Conservation (phyloP, 2,888 invertebrate genomes). For the Cylloceria caligata region DNA sequence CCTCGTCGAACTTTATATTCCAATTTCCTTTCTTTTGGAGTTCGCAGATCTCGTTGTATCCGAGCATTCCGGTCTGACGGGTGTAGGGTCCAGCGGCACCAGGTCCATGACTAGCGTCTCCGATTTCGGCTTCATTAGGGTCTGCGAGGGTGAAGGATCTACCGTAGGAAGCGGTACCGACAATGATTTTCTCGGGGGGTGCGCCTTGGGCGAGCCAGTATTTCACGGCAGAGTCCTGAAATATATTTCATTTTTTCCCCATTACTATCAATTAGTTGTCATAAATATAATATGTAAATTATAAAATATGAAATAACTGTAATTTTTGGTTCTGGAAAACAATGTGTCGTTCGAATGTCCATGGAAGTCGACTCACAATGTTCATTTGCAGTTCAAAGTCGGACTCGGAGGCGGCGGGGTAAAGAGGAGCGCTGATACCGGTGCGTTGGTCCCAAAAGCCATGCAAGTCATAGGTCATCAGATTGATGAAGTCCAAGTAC, state of each 20-base stretch:
- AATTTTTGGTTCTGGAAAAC: neutral
- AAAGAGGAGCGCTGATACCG: conserved; percentile 90
- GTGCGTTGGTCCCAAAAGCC: conserved; percentile 89
- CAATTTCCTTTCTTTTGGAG: conserved; percentile 72
- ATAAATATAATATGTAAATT: neutral
- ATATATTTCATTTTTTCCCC: conserved; percentile 56
- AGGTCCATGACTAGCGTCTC: conserved; percentile 86
- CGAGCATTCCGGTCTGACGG: conserved; percentile 87
- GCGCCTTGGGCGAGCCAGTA: conserved; percentile 87
- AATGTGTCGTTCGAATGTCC: too few relatives aligned
- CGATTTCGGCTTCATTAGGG: conserved; percentile 84
- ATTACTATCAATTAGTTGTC: neutral
- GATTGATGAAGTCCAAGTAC: conserved; percentile 88
- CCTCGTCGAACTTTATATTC: conserved; percentile 82
- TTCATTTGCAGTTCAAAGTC: conserved; percentile 81
- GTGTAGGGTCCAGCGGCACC: conserved; percentile 89
- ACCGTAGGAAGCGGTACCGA: conserved; percentile 91
- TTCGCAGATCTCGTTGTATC: conserved; percentile 88
- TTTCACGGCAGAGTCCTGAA: conserved; percentile 85
- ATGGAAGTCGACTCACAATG: conserved; percentile 82
- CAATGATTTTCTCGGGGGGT: conserved; percentile 87
- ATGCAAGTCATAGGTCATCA: conserved; percentile 92
- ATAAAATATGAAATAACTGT: too few relatives aligned
- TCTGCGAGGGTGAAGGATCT: conserved; percentile 88
- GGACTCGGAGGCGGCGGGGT: conserved; percentile 79